phyloP scores from a whole-genome alignment of 1,140 invertebrate genomes.

The Trichonephila inaurata region DNA sequence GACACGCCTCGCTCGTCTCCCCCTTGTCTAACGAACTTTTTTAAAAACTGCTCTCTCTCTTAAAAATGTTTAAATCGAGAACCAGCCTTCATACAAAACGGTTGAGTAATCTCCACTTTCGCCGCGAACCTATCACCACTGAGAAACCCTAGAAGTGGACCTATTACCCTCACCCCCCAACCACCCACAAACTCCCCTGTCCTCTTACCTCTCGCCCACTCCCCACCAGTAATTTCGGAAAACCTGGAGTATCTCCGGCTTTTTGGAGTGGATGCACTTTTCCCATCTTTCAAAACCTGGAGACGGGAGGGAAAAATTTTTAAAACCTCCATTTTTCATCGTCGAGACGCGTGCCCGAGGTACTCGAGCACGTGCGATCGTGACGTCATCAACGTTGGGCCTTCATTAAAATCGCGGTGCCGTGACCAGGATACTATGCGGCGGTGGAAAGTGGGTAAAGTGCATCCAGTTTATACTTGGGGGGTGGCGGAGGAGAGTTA shows the following conservation, averaged over 20 bases:
- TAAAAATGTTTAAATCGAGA: neutral
- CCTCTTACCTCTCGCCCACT: neutral
- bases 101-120: constrained; percentile 58
- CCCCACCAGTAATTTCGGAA: constrained; percentile 21
- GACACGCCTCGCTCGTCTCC: neutral
- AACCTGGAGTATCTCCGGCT: constrained; percentile 1
- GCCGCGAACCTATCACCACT: neutral
- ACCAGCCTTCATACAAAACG: neutral
- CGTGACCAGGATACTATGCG: neutral
- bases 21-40: constrained; percentile 2
- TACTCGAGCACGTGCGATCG: constrained; percentile 67
- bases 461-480: constrained; percentile 41
- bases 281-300: constrained; percentile 55
- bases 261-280: constrained; percentile 63
- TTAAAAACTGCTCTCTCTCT: neutral
- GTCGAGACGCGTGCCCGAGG: constrained; percentile 4
- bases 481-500: neutral
- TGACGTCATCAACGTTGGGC: constrained; percentile 50
- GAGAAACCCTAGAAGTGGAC: neutral
- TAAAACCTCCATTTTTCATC: constrained; percentile 62
- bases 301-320: constrained; percentile 38
- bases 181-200: neutral
- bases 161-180: neutral
- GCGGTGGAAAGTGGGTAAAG: neutral
- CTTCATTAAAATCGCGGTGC: constrained; percentile 53